phyloP scores from a whole-genome alignment of 2,113 vertebrate species.

The Mus spicilegus region DNA sequence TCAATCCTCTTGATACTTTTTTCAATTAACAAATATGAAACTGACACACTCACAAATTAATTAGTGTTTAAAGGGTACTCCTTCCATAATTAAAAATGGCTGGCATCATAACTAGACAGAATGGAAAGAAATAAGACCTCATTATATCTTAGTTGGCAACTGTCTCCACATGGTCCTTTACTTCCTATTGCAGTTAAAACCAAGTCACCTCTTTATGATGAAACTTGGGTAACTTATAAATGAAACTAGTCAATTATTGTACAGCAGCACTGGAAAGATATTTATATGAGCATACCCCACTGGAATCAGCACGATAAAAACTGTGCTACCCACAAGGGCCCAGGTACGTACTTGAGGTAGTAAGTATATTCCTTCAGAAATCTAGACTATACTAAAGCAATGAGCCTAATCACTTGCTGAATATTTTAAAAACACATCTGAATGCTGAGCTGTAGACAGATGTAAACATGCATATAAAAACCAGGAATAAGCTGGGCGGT shows the following conservation, averaged over 20 bases:
- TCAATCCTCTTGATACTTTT: slow-evolving; percentile 74
- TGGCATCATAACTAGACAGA: slow-evolving; percentile 36
- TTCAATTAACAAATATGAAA: slow-evolving; percentile 79
- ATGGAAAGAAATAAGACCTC: not conserved
- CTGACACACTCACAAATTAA: slow-evolving; percentile 65
- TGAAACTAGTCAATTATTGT: not conserved
- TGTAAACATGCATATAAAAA: not conserved
- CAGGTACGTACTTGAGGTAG: not conserved
- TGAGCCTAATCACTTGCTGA: not conserved
- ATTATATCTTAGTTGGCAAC: not conserved
- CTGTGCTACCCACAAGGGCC: not conserved
- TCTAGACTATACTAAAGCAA: not conserved
- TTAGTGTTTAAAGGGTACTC: slow-evolving; percentile 64
- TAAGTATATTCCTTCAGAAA: not conserved
- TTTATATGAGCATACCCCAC: not conserved
- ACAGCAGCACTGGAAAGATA: not conserved
- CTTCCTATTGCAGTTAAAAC: not conserved
- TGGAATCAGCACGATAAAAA: not conserved
- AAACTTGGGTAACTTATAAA: not conserved
- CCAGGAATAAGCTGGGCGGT: not conserved
- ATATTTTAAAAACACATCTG: not conserved
- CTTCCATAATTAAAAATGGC: slow-evolving; percentile 61
- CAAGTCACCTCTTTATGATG: not conserved
- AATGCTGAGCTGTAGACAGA: not conserved
- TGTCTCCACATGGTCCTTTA: not conserved